A percentile compares a stretch with the other conserved stretches of the same genome.
phyloP scores from a whole-genome alignment of 2,113 vertebrate genomes.

The Pagrus major region DNA sequence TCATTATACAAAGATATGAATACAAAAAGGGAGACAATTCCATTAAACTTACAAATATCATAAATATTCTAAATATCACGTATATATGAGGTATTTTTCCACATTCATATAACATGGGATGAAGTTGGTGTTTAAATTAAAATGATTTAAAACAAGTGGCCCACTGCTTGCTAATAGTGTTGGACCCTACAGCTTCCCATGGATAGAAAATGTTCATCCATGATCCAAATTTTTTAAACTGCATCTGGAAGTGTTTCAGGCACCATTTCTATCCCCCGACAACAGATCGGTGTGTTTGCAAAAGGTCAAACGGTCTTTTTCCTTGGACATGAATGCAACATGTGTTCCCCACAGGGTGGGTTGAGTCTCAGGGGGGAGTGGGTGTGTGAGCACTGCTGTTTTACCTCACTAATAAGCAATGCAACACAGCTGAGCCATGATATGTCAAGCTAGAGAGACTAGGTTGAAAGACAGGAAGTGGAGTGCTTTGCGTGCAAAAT shows the following conservation, averaged over 20 bases:
- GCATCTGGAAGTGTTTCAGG: not conserved
- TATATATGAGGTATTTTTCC: no score
- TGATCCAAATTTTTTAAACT: not conserved
- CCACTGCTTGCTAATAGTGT: no score
- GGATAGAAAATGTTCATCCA: not conserved
- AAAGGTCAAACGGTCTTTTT: not conserved
- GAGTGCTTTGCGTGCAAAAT: not conserved
- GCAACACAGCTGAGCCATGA: not conserved
- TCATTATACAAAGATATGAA: not conserved
- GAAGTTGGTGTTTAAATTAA: no score
- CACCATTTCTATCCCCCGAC: not conserved
- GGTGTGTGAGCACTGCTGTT: not conserved
- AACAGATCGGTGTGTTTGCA: not conserved
- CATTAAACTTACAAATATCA: not conserved
- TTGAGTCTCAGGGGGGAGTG: not conserved
- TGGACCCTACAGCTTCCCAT: not conserved
- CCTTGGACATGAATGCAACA: slow-evolving; percentile 20
- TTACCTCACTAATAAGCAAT: no score
- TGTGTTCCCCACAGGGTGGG: slow-evolving; percentile 21
- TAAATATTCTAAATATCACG: no score
- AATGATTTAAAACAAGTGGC: no score
- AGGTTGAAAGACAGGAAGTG: not conserved
- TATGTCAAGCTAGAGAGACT: not conserved
- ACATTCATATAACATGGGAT: no score
- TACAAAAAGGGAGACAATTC: no score